Percentiles rank a stretch among this genome's conserved stretches.
These are phyloP conservation scores for Leptinotarsa tumamoca DNA, from an alignment of 2,888 invertebrate species.

Conservation along the genomic window DNA sequence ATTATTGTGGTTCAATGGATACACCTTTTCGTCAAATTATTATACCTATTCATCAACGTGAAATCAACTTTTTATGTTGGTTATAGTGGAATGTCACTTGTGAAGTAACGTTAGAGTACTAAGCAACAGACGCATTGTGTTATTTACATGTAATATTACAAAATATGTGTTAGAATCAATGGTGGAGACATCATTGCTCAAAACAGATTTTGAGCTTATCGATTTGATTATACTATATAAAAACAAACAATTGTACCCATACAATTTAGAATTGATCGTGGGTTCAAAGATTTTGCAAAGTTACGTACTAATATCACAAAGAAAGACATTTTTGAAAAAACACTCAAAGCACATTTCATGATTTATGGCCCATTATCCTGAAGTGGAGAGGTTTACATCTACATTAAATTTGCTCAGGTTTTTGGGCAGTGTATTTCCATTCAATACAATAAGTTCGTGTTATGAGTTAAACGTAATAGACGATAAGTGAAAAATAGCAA, in stretches of 20 bases:
- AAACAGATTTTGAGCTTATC: slow-evolving; percentile 56
- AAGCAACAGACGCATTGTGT: slow-evolving; percentile 56
- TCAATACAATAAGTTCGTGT: slow-evolving; percentile 32
- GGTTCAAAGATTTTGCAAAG: slow-evolving; percentile 55
- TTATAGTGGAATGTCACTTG: slow-evolving; percentile 46
- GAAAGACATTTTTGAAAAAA: slow-evolving; percentile 28
- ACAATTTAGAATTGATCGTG: slow-evolving; percentile 59
- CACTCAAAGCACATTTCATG: slow-evolving; percentile 32
- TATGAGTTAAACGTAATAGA: slow-evolving; percentile 14
- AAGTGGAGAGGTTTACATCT: slow-evolving; percentile 24
- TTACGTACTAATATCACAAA: slow-evolving; percentile 51
- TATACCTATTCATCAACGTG: slow-evolving; percentile 39
- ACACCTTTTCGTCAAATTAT: slow-evolving; percentile 36
- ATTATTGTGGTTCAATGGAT: slow-evolving; percentile 30
- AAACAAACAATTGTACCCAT: slow-evolving; percentile 59
- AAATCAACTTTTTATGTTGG: slow-evolving; percentile 42
- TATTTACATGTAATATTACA: slow-evolving; percentile 60
- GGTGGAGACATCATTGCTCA: slow-evolving; percentile 57
- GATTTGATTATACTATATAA: slow-evolving; percentile 48
- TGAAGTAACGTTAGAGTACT: slow-evolving; percentile 50
- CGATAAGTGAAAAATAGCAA: slow-evolving; percentile 19
- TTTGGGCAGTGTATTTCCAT: slow-evolving; percentile 43
- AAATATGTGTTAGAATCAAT: slow-evolving; percentile 57
- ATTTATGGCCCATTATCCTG: slow-evolving; percentile 33
- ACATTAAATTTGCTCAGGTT: slow-evolving; percentile 30